phyloP scores from a whole-genome alignment of 2,888 invertebrate species.

The Sympetrum striolatum region DNA sequence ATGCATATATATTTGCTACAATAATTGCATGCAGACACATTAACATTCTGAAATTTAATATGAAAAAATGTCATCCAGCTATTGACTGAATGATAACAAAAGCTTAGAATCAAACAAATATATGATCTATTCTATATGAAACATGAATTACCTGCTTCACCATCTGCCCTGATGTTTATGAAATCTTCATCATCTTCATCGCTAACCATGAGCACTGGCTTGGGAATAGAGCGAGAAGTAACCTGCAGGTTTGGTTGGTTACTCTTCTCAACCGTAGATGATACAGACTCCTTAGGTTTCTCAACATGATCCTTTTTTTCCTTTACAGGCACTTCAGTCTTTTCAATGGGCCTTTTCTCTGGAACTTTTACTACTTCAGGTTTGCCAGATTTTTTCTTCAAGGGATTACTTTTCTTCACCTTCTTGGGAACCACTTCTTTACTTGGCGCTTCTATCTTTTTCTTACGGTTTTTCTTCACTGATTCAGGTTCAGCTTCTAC shows the following conservation, averaged over 20 bases:
- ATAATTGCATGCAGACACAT: too few species aligned
- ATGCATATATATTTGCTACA: too few species aligned
- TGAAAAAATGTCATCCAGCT: too few species aligned
- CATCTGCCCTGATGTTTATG: slow-evolving; percentile 69
- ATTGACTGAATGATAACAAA: background rate
- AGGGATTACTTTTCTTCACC: slow-evolving; percentile 21
- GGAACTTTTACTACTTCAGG: background rate
- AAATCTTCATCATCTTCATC: slow-evolving; percentile 69
- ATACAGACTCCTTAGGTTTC: background rate
- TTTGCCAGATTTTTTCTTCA: background rate
- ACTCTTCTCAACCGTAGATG: background rate
- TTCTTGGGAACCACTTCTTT: slow-evolving; percentile 12
- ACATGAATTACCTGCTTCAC: slow-evolving; percentile 58
- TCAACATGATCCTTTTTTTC: background rate
- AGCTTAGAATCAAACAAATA: background rate
- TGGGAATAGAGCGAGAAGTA: slow-evolving; percentile 2
- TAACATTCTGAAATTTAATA: too few species aligned
- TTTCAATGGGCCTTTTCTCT: background rate
- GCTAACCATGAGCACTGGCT: slow-evolving; percentile 52
- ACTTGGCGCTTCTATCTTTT: slow-evolving; percentile 44
- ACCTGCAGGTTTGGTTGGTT: background rate
- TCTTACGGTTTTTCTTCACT: slow-evolving; percentile 46
- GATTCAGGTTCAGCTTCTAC: slow-evolving; percentile 43
- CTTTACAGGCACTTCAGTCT: background rate
- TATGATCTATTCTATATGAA: background rate